Evolutionary conservation across 1,140 invertebrate species (phyloP).

Genomic region (Augochlora pura): DNA sequence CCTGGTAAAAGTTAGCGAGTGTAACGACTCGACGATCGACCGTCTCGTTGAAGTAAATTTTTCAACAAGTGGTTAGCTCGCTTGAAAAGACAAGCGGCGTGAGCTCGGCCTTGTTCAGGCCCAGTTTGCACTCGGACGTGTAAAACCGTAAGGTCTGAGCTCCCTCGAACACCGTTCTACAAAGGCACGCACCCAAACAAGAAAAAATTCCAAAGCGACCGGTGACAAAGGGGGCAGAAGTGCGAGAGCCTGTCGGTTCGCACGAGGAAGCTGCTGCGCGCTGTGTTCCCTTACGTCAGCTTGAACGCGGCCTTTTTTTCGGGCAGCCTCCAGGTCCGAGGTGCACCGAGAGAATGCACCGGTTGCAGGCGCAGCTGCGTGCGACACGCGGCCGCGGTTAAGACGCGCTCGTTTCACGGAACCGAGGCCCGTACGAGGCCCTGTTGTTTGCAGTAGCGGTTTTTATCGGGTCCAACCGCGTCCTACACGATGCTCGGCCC

Average conservation of each 20-base stretch:
- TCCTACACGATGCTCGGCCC: slow-evolving; percentile 17
- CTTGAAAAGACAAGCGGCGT: background rate
- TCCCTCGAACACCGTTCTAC: background rate
- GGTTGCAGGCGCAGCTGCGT: slow-evolving; percentile 42
- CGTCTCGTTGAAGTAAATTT: no score
- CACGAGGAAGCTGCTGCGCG: slow-evolving; percentile 24
- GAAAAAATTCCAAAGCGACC: slow-evolving; percentile 19
- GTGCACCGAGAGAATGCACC: slow-evolving; percentile 42
- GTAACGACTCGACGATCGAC: no score
- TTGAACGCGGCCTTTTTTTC: slow-evolving; percentile 47
- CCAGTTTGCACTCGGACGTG: background rate
- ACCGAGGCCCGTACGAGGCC: background rate
- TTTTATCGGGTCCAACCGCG: background rate
- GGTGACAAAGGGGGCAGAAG: slow-evolving; percentile 33
- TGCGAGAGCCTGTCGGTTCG: slow-evolving; percentile 12
- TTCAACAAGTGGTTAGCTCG: no score
- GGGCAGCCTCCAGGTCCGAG: slow-evolving; percentile 14
- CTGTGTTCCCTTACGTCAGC: slow-evolving; percentile 42
- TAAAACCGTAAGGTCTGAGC: background rate
- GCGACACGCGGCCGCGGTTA: slow-evolving; percentile 36
- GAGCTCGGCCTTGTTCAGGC: background rate
- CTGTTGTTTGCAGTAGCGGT: slow-evolving; percentile 2
- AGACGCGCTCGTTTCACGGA: slow-evolving; percentile 13
- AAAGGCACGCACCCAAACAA: slow-evolving; percentile 9
- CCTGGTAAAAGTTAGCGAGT: no score